Conservation (phyloP, 1,140 invertebrate species). For the Micrasema longulum region DNA sequence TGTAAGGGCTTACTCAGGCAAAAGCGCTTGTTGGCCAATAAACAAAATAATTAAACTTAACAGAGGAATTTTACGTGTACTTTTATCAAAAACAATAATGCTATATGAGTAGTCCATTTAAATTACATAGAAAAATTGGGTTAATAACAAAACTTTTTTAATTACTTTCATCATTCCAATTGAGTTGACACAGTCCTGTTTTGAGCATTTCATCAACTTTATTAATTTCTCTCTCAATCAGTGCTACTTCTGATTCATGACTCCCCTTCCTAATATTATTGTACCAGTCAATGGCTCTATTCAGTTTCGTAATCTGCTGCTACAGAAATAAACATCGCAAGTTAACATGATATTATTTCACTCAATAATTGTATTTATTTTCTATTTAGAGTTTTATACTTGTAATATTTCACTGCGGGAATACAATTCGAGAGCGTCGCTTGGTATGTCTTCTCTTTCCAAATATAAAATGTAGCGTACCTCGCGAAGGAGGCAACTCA, state of each 20-base stretch:
- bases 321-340: conserved; percentile 52
- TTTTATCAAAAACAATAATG: no score
- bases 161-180: conserved; percentile 79
- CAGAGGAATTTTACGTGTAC: no score
- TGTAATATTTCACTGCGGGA: conserved; percentile 68
- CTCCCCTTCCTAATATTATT: conserved; percentile 77
- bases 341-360: neutral
- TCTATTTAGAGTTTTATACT: conserved; percentile 53
- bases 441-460: conserved; percentile 68
- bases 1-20: no score
- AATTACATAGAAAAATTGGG: no score
- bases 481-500: conserved; percentile 71
- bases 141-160: conserved; percentile 3
- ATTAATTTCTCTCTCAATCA: conserved; percentile 75
- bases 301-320: conserved; percentile 66
- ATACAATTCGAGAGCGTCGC: conserved; percentile 70
- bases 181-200: conserved; percentile 72
- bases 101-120: no score
- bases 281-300: conserved; percentile 70
- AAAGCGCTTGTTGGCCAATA: no score
- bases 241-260: conserved; percentile 74
- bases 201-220: conserved; percentile 73
- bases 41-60: no score
- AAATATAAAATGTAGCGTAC: conserved; percentile 74
- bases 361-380: neutral